Percentiles rank a stretch among this genome's conserved stretches.
Evolutionary conservation across 2,797 vertebrate species (phyloP).

Genomic region (Enteromius paludinosus): DNA sequence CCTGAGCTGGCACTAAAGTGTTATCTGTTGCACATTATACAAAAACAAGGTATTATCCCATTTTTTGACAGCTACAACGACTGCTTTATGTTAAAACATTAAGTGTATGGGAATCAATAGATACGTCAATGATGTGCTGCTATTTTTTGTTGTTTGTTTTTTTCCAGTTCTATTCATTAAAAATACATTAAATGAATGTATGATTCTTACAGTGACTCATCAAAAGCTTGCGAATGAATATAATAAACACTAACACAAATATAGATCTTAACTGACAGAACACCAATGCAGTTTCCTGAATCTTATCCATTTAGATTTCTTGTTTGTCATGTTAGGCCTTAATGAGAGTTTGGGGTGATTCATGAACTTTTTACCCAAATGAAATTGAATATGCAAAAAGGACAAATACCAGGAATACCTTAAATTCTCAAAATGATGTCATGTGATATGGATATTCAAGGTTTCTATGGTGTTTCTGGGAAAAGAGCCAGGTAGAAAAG

Average conservation of each 20-base stretch:
- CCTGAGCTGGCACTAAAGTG: background rate
- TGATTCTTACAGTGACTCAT: background rate
- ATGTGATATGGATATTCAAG: constrained; percentile 1
- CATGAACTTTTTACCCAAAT: background rate
- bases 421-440: constrained; percentile 2
- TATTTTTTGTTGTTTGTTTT: background rate
- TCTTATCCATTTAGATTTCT: background rate
- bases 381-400: background rate
- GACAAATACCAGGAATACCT: constrained; percentile 18
- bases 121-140: background rate
- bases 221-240: background rate
- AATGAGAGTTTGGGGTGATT: background rate
- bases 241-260: background rate
- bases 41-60: background rate
- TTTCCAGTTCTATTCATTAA: background rate
- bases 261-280: background rate
- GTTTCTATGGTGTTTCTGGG: background rate
- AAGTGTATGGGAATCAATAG: background rate
- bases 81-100: background rate
- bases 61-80: background rate
- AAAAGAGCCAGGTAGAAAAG: background rate
- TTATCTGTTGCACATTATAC: background rate
- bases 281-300: background rate
- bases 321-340: background rate
- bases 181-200: background rate